Conservation (phyloP, 2,113 vertebrate genomes). For the Hippocampus comes region DNA sequence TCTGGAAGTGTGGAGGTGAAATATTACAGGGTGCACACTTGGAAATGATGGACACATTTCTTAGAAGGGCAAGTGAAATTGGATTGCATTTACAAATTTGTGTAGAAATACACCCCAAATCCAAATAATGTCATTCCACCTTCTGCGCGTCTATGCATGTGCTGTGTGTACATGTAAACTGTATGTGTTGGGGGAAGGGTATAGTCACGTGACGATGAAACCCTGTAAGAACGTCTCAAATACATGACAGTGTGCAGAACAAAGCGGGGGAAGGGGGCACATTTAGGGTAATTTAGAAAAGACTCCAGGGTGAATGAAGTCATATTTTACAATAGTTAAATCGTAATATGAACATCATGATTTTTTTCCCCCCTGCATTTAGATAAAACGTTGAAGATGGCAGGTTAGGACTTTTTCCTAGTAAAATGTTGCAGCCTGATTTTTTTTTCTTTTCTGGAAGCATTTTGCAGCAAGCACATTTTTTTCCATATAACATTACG, state of each 20-base stretch:
- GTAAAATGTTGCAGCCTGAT: too few species aligned
- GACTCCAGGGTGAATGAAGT: not conserved
- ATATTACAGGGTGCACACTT: not conserved
- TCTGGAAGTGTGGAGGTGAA: not conserved
- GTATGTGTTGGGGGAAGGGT: slow-evolving; percentile 32
- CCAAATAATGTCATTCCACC: not conserved
- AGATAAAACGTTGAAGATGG: too few species aligned
- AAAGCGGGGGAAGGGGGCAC: not conserved
- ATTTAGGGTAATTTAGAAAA: not conserved
- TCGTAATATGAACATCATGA: not conserved
- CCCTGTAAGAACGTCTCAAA: not conserved
- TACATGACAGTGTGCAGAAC: not conserved
- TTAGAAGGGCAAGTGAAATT: not conserved
- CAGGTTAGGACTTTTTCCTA: too few species aligned
- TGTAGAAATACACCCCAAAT: not conserved
- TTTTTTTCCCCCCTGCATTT: too few species aligned
- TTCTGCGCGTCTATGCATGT: not conserved
- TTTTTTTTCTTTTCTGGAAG: too few species aligned
- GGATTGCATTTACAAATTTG: not conserved
- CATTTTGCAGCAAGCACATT: too few species aligned
- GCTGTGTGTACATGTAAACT: slow-evolving; percentile 1
- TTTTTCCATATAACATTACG: too few species aligned
- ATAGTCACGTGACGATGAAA: slow-evolving; percentile 15
- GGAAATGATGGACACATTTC: not conserved
- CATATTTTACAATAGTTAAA: not conserved